phyloP scores from a whole-genome alignment of 2,888 invertebrate species.

The Parascotia fuliginaria region DNA sequence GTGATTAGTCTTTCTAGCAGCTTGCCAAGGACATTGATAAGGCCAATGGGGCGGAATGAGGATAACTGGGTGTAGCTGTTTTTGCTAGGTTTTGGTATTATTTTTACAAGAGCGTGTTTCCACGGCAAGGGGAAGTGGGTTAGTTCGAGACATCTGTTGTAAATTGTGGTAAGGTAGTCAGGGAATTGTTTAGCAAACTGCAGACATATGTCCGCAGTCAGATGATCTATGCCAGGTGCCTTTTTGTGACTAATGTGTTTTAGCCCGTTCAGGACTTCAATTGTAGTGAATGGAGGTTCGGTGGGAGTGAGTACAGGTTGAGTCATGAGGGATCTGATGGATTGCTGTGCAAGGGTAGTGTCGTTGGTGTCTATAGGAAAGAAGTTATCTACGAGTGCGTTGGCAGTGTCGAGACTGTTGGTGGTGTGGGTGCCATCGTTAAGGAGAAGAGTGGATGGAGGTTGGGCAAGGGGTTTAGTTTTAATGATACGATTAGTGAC shows the following conservation, averaged over 20 bases:
- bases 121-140: conserved; percentile 9
- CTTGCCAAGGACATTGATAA: not conserved
- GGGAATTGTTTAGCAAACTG: not conserved
- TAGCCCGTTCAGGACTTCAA: not conserved
- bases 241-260: conserved; percentile 24
- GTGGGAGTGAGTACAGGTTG: not conserved
- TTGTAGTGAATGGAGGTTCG: not conserved
- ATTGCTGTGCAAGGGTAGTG: not conserved
- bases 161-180: not conserved
- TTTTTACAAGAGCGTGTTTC: conserved; percentile 31
- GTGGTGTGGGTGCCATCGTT: conserved; percentile 14
- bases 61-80: conserved; percentile 7
- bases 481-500: conserved; percentile 19
- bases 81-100: conserved; percentile 40
- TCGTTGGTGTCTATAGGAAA: conserved; percentile 25
- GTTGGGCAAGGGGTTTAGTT: conserved; percentile 4
- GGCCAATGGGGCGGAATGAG: conserved; percentile 17
- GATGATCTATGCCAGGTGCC: conserved; percentile 36
- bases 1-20: too few species aligned
- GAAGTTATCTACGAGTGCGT: conserved; percentile 17
- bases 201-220: conserved; percentile 26
- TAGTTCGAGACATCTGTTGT: not conserved
- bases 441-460: conserved; percentile 22
- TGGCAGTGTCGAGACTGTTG: conserved; percentile 12
- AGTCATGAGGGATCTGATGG: not conserved